Evolutionary conservation across 2,888 invertebrate genomes (phyloP).

Genomic region (Diarsia dahlii): DNA sequence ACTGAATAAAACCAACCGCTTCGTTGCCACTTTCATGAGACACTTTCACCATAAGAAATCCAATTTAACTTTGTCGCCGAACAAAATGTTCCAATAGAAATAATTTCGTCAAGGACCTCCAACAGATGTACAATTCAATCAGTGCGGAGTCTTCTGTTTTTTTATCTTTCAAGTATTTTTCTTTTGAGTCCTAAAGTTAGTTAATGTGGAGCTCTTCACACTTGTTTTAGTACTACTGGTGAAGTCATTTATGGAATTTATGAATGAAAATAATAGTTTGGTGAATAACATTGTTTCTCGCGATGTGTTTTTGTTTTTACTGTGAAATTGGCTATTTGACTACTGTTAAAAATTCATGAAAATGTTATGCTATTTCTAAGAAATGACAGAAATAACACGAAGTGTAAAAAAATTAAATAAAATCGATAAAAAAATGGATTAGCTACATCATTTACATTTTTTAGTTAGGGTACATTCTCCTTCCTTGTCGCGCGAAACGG

Average conservation of each 20-base stretch:
- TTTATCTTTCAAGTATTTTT: slow-evolving; percentile 79
- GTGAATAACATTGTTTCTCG: no score
- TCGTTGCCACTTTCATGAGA: slow-evolving; percentile 80
- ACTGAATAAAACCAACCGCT: slow-evolving; percentile 83
- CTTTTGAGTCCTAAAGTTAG: slow-evolving; percentile 77
- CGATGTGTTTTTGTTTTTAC: no score
- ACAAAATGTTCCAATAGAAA: slow-evolving; percentile 90
- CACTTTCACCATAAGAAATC: slow-evolving; percentile 89
- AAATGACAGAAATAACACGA: no score
- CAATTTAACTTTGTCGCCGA: slow-evolving; percentile 90
- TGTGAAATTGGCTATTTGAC: no score
- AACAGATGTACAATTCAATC: slow-evolving; percentile 90
- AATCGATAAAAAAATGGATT: no score
- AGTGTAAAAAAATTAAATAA: no score
- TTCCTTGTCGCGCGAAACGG: no score
- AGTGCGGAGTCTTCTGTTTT: slow-evolving; percentile 81
- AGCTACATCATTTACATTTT: no score
- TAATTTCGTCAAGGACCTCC: slow-evolving; percentile 88
- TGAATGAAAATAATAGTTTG: background rate
- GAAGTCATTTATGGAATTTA: background rate
- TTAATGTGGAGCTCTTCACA: slow-evolving; percentile 81
- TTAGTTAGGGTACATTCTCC: no score
- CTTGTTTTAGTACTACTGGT: slow-evolving; percentile 66
- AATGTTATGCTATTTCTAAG: no score
- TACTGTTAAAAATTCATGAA: no score